Conservation (phyloP, 2,113 vertebrate species). For the Chloroceryle aenea region DNA sequence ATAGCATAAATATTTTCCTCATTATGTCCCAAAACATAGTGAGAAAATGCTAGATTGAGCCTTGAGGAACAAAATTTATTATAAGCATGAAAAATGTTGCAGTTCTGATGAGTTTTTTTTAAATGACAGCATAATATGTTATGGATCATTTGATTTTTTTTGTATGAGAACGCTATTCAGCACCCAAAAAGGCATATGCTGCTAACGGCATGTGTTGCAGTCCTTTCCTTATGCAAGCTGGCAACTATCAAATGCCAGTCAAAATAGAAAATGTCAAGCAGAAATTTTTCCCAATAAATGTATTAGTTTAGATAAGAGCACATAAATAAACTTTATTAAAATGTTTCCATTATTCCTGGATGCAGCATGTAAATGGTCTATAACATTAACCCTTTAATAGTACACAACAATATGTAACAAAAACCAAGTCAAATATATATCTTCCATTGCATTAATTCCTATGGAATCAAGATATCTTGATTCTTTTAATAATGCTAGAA, state of each 20-base stretch:
- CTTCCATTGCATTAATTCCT: neutral
- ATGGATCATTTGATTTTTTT: slow-evolving; percentile 89
- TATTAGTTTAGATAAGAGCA: slow-evolving; percentile 60
- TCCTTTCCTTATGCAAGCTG: slow-evolving; percentile 82
- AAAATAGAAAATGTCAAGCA: slow-evolving; percentile 79
- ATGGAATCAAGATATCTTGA: neutral
- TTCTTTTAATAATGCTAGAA: neutral
- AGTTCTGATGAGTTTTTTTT: slow-evolving; percentile 82
- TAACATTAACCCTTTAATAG: neutral
- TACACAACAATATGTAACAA: neutral
- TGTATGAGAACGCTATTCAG: slow-evolving; percentile 71
- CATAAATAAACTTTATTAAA: slow-evolving; percentile 48
- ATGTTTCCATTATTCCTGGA: neutral
- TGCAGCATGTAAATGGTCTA: neutral
- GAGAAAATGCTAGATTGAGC: slow-evolving; percentile 81
- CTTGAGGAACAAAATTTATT: slow-evolving; percentile 77
- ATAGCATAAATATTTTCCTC: slow-evolving; percentile 66
- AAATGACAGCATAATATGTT: slow-evolving; percentile 90
- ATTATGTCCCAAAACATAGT: slow-evolving; percentile 52
- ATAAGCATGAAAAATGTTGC: slow-evolving; percentile 73
- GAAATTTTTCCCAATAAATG: slow-evolving; percentile 72
- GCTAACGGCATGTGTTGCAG: slow-evolving; percentile 69
- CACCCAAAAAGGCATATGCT: slow-evolving; percentile 81
- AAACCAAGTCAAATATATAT: neutral
- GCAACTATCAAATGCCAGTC: slow-evolving; percentile 85